Evolutionary conservation across 2,113 vertebrate genomes (phyloP).

Genomic region (Opisthocomus hoazin): DNA sequence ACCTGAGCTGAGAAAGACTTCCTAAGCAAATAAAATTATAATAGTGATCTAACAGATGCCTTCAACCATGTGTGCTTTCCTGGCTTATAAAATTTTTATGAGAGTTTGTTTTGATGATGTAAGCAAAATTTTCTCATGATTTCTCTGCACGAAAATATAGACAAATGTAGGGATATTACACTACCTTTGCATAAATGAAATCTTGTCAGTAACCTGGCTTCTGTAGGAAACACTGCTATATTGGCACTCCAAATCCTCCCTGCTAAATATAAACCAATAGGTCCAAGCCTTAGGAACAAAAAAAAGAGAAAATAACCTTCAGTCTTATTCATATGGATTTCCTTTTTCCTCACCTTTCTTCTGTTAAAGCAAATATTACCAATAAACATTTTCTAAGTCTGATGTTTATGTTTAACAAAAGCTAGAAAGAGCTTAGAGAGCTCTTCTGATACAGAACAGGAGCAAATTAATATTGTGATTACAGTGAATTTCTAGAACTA

Average conservation of each 20-base stretch:
- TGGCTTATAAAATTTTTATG: conserved; percentile 39
- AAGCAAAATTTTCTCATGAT: conserved; percentile 32
- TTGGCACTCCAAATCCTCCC: background rate
- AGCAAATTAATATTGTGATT: background rate
- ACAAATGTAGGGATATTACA: background rate
- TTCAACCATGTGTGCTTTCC: conserved; percentile 30
- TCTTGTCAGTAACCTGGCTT: background rate
- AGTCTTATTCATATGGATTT: background rate
- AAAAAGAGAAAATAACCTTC: background rate
- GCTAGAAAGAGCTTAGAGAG: background rate
- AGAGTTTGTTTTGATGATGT: conserved; percentile 40
- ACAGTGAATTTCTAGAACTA: background rate
- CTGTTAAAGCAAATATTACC: background rate
- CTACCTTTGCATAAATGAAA: background rate
- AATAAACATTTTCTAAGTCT: background rate
- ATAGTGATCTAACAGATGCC: background rate
- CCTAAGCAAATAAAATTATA: background rate
- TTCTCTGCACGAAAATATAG: background rate
- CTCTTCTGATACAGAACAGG: background rate
- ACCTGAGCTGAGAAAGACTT: background rate
- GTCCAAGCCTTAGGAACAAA: background rate
- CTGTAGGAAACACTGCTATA: background rate
- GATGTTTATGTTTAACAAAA: background rate
- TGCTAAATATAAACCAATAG: background rate
- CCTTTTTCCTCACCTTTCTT: background rate